Evolutionary conservation across 2,113 vertebrate genomes (phyloP).

Genomic region (Prochilodus magdalenae): DNA sequence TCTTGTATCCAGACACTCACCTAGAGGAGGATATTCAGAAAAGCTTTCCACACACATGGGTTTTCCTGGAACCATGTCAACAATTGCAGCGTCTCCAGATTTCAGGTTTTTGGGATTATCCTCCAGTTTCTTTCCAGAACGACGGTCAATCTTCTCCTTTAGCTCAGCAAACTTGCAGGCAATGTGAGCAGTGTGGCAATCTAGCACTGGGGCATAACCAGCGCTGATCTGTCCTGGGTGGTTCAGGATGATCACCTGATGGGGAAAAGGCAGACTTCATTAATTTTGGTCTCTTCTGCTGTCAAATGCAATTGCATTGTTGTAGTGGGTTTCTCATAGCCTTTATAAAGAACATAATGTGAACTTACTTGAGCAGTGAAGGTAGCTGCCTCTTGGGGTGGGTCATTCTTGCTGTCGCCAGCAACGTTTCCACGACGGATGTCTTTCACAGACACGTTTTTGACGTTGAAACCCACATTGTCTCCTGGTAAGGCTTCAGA

Average conservation of each 20-base stretch:
- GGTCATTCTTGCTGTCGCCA: conserved; percentile 96
- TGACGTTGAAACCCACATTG: conserved; percentile 94
- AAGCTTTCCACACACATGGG: conserved; percentile 98
- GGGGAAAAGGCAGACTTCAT: not conserved
- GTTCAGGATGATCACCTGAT: conserved; percentile 95
- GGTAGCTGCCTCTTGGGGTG: conserved; percentile 91
- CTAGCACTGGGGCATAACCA: conserved; percentile 92
- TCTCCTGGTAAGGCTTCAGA: conserved; percentile 90
- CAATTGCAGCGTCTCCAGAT: conserved; percentile 94
- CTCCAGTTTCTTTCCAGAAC: conserved; percentile 96
- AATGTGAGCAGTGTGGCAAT: conserved; percentile 97
- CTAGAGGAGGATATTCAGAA: conserved; percentile 94
- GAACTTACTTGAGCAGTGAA: conserved; percentile 92
- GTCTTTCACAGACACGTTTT: conserved; percentile 95
- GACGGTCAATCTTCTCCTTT: conserved; percentile 96
- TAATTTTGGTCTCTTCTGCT: not conserved
- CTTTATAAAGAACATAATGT: not conserved
- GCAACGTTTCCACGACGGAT: conserved; percentile 95
- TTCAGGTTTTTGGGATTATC: conserved; percentile 94
- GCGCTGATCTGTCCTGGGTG: conserved; percentile 94
- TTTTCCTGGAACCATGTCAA: conserved; percentile 97
- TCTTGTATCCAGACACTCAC: conserved; percentile 73
- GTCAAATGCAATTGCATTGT: not conserved
- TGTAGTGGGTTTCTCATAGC: not conserved
- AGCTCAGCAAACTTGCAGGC: conserved; percentile 96